A percentile compares a stretch with the other conserved stretches of the same genome.
phyloP scores from a whole-genome alignment of 2,888 invertebrate genomes.

The Aplocera efformata region DNA sequence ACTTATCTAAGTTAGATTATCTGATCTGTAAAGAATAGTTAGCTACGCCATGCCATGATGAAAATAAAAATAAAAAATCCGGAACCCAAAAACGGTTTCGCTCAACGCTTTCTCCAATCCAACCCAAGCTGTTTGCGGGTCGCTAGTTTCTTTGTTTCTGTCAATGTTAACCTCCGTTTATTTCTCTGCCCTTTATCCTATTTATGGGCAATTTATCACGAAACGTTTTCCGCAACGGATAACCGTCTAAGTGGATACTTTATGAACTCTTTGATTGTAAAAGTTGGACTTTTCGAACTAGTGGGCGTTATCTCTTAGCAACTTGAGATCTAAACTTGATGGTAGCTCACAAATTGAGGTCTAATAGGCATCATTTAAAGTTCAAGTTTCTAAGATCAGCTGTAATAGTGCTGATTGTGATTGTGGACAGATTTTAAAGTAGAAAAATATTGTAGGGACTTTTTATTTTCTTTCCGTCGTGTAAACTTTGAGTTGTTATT shows the following conservation, averaged over 20 bases:
- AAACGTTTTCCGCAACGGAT: constrained; percentile 37
- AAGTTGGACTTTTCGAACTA: constrained; percentile 4
- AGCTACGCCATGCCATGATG: too few relatives aligned
- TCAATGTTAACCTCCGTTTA: constrained; percentile 42
- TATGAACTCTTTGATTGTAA: constrained; percentile 32
- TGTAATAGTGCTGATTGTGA: too few relatives aligned
- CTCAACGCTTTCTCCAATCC: constrained; percentile 4
- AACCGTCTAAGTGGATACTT: constrained; percentile 36
- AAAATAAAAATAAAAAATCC: too few relatives aligned
- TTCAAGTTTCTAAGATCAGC: too few relatives aligned
- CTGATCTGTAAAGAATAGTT: too few relatives aligned
- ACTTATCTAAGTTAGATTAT: too few relatives aligned
- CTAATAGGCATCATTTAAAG: constrained; percentile 1
- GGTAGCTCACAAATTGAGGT: constrained; percentile 1
- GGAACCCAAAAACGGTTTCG: not conserved
- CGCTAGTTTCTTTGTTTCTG: constrained; percentile 47
- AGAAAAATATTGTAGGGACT: too few relatives aligned
- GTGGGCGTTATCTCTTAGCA: not conserved
- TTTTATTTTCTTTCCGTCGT: too few relatives aligned
- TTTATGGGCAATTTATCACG: constrained; percentile 52
- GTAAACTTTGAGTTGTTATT: too few relatives aligned
- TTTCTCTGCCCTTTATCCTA: constrained; percentile 41
- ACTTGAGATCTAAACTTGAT: constrained; percentile 3
- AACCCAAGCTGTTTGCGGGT: constrained; percentile 34
- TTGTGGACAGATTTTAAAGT: too few relatives aligned